Percentiles rank a stretch among this genome's conserved stretches.
Conservation (phyloP, 2,113 vertebrate species). For the Brachyhypopomus gauderio region DNA sequence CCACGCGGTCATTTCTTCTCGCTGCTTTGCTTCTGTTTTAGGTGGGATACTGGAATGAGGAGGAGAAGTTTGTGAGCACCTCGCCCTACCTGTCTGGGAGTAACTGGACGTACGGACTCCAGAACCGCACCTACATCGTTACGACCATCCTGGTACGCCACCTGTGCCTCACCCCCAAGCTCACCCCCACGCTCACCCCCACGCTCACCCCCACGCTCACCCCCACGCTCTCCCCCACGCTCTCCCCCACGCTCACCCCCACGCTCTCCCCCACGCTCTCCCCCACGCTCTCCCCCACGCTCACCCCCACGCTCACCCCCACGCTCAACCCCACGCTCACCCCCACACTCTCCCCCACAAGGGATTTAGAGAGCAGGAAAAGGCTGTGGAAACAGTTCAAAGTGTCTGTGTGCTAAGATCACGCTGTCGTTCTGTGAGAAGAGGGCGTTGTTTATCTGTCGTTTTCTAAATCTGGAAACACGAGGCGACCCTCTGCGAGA, state of each 20-base stretch:
- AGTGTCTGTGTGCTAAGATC: neutral
- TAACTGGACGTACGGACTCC: conserved; percentile 87
- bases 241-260: too few species aligned
- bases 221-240: too few species aligned
- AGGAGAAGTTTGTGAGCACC: conserved; percentile 90
- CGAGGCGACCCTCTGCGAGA: too few species aligned
- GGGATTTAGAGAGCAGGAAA: neutral
- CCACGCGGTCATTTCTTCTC: neutral
- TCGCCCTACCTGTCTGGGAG: conserved; percentile 81
- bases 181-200: too few species aligned
- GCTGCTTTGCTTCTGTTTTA: conserved; percentile 60
- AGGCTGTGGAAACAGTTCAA: neutral
- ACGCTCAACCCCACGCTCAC: too few species aligned
- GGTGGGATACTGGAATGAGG: conserved; percentile 99
- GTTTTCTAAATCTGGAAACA: conserved; percentile 14
- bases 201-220: too few species aligned
- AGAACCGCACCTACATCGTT: conserved; percentile 96
- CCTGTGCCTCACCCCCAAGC: neutral
- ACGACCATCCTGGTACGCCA: conserved; percentile 93
- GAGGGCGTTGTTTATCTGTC: conserved; percentile 5
- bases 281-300: too few species aligned
- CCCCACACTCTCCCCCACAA: too few species aligned
- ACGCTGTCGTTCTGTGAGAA: neutral
- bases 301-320: too few species aligned
- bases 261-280: too few species aligned